Conservation (phyloP, 2,888 invertebrate species). For the Colostygia pectinataria region DNA sequence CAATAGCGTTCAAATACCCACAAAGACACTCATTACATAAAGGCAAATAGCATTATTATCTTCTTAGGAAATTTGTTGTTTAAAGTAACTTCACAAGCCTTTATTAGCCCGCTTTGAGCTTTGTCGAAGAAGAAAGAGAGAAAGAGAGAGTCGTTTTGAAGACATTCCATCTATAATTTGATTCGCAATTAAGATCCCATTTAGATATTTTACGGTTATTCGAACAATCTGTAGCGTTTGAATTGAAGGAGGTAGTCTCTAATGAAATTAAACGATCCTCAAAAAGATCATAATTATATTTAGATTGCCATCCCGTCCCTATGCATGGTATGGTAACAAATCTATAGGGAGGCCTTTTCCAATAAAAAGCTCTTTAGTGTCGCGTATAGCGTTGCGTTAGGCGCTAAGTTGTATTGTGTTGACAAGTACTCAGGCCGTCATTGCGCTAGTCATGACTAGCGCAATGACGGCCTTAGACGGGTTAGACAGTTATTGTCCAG, state of each 20-base stretch:
- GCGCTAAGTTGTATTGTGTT: no score
- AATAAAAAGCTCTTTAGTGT: no score
- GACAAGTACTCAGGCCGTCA: no score
- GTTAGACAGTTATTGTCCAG: no score
- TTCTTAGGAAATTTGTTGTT: conserved; percentile 22
- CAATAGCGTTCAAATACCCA: conserved; percentile 7
- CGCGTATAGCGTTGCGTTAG: no score
- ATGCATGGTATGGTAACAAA: neutral
- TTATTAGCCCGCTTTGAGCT: conserved; percentile 30
- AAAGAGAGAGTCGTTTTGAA: conserved; percentile 30
- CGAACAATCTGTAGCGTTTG: conserved; percentile 54
- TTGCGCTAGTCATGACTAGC: no score
- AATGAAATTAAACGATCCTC: conserved; percentile 60
- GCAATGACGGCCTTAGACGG: no score
- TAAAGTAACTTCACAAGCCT: conserved; percentile 28
- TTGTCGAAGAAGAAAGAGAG: conserved; percentile 27
- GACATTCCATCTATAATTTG: conserved; percentile 47
- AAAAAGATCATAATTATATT: conserved; percentile 27
- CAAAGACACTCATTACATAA: conserved; percentile 16
- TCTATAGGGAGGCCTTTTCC: no score
- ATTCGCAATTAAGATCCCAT: conserved; percentile 60
- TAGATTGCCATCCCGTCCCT: neutral
- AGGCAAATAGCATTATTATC: conserved; percentile 17
- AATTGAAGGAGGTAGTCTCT: conserved; percentile 53
- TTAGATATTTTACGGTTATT: conserved; percentile 60